Evolutionary conservation across 2,113 vertebrate genomes (phyloP).

Genomic region (Eptesicus fuscus): DNA sequence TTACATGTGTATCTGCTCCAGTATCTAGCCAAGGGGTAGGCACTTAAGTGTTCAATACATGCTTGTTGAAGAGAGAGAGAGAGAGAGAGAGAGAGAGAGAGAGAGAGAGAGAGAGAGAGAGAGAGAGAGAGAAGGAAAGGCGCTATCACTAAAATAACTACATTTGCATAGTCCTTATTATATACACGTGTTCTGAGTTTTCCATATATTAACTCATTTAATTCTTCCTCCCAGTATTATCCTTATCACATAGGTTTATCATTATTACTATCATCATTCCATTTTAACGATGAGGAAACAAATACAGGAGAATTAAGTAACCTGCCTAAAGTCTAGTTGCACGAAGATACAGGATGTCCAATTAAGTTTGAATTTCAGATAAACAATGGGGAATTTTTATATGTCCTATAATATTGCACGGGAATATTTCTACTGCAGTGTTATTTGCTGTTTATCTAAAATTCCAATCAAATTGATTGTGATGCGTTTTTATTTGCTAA

Average conservation of each 20-base stretch:
- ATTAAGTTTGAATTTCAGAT: conserved; percentile 11
- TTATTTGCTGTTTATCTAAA: conserved; percentile 21
- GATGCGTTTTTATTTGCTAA: not conserved
- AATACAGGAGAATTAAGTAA: not conserved
- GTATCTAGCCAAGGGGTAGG: not conserved
- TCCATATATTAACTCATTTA: not conserved
- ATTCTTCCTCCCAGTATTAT: not conserved
- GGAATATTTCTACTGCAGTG: not conserved
- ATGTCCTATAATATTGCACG: not conserved
- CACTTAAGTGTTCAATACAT: not conserved
- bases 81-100: accelerated
- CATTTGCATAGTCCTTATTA: not conserved
- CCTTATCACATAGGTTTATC: not conserved
- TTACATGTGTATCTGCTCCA: not conserved
- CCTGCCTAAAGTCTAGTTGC: not conserved
- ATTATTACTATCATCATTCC: not conserved
- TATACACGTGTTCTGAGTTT: not conserved
- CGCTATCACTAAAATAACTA: not conserved
- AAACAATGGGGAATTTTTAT: not conserved
- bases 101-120: too few relatives aligned
- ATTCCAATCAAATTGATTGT: not conserved
- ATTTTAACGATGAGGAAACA: not conserved
- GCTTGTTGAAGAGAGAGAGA: not conserved
- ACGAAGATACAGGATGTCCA: not conserved
- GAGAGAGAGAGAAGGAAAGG: not conserved